Evolutionary conservation across 2,113 vertebrate genomes (phyloP).

Genomic region (Rhagologus leucostigma): DNA sequence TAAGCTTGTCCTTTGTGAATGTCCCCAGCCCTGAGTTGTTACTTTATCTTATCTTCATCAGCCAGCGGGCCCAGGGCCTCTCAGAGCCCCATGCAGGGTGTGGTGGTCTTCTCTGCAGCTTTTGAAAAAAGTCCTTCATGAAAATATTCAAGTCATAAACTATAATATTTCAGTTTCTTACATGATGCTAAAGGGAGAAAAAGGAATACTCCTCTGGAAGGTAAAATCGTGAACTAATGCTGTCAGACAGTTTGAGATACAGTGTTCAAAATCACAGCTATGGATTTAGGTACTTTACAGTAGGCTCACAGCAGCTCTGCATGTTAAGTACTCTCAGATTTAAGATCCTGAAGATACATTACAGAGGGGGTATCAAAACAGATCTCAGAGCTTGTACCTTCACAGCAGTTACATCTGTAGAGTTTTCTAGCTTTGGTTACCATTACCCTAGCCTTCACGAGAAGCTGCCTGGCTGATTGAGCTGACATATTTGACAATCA

Average conservation of each 20-base stretch:
- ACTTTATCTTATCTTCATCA: too few relatives aligned
- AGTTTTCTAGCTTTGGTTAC: neutral
- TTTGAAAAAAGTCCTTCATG: too few relatives aligned
- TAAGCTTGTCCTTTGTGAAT: too few relatives aligned
- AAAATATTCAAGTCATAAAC: too few relatives aligned
- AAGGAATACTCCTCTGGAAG: neutral
- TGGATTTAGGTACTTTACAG: neutral
- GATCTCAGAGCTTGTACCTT: neutral
- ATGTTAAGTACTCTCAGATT: neutral
- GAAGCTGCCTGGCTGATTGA: neutral
- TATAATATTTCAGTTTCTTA: too few relatives aligned
- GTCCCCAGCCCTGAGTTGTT: too few relatives aligned
- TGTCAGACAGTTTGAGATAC: neutral
- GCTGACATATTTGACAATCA: neutral
- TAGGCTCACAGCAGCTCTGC: neutral
- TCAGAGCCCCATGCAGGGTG: too few relatives aligned
- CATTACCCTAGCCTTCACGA: neutral
- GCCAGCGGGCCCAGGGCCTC: too few relatives aligned
- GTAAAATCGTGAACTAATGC: neutral
- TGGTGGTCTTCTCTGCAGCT: too few relatives aligned
- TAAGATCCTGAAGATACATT: neutral
- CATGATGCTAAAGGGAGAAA: neutral
- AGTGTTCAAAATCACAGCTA: neutral
- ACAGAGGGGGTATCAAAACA: neutral
- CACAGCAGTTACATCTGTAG: neutral